Percentiles rank a stretch among this genome's conserved stretches.
Conservation (phyloP, 2,113 vertebrate species). For the Anser brachyrhynchus region DNA sequence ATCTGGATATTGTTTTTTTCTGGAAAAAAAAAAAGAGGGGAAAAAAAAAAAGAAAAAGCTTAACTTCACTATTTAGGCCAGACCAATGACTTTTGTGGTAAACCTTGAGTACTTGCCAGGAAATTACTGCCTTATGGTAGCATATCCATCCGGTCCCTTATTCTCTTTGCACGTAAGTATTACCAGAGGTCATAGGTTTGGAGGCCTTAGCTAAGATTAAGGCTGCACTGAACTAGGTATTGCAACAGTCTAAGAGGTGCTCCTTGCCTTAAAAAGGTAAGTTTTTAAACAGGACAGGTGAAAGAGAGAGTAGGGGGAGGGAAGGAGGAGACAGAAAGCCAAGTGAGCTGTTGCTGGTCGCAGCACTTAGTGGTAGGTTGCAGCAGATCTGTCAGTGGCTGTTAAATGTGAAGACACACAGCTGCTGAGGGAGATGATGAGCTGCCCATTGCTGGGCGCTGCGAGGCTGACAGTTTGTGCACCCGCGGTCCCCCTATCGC, state of each 20-base stretch:
- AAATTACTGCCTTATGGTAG: fast-evolving
- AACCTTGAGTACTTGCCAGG: not conserved
- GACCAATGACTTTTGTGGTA: not conserved
- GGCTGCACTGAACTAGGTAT: not conserved
- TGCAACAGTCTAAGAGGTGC: not conserved
- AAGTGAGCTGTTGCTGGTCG: not conserved
- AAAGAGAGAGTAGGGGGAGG: no score
- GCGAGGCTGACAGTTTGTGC: fast-evolving
- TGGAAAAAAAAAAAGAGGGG: no score
- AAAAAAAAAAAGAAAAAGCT: not conserved
- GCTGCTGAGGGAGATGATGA: not conserved
- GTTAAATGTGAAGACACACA: not conserved
- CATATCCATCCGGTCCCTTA: fast-evolving
- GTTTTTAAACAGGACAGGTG: not conserved
- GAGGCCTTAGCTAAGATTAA: not conserved
- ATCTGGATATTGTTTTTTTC: not conserved
- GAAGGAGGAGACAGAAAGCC: not conserved
- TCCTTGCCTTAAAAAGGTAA: not conserved
- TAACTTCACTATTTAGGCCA: not conserved
- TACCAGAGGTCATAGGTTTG: not conserved
- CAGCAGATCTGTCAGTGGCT: not conserved
- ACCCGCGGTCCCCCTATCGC: fast-evolving
- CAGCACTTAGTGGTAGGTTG: not conserved
- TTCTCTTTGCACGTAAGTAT: fast-evolving
- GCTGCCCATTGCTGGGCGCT: not conserved